These are phyloP conservation scores for Zaprionus gabonicus DNA, from an alignment of 1,140 invertebrate genomes.

Conservation along the genomic window DNA sequence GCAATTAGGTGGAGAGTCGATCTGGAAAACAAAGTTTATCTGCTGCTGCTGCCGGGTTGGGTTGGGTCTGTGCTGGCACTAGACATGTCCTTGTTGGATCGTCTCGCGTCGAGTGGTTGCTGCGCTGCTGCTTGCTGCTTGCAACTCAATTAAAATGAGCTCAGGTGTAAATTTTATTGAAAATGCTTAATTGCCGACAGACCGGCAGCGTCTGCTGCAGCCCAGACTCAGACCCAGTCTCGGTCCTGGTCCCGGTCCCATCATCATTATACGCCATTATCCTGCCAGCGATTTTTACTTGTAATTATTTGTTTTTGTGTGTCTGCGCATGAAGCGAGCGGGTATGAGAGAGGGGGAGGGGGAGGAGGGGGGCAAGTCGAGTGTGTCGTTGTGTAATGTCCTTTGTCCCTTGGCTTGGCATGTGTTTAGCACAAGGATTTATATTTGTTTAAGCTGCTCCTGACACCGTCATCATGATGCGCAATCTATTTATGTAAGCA, in stretches of 20 bases:
- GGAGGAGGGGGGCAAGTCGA: slow-evolving; percentile 11
- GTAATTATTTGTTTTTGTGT: slow-evolving; percentile 80
- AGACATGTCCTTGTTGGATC: slow-evolving; percentile 37
- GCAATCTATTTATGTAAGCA: slow-evolving; percentile 54
- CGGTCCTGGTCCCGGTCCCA: background rate
- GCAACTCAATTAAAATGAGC: slow-evolving; percentile 83
- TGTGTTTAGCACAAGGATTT: slow-evolving; percentile 61
- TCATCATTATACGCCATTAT: slow-evolving; percentile 76
- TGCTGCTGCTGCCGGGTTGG: slow-evolving; percentile 12
- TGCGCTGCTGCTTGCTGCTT: slow-evolving; percentile 33
- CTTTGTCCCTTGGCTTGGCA: slow-evolving; percentile 61
- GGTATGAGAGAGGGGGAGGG: background rate
- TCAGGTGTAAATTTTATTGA: slow-evolving; percentile 83
- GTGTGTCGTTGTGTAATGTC: slow-evolving; percentile 63
- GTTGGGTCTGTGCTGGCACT: slow-evolving; percentile 19
- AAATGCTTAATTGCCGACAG: slow-evolving; percentile 77
- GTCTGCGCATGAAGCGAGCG: slow-evolving; percentile 59
- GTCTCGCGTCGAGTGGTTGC: slow-evolving; percentile 64
- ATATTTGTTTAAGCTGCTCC: slow-evolving; percentile 77
- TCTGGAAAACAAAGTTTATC: slow-evolving; percentile 72
- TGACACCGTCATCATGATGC: slow-evolving; percentile 70
- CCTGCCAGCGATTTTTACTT: slow-evolving; percentile 77
- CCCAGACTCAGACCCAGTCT: background rate
- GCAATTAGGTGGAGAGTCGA: slow-evolving; percentile 75
- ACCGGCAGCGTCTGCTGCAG: slow-evolving; percentile 46